phyloP scores from a whole-genome alignment of 2,797 vertebrate genomes.

The Hephaestus fuliginosus region DNA sequence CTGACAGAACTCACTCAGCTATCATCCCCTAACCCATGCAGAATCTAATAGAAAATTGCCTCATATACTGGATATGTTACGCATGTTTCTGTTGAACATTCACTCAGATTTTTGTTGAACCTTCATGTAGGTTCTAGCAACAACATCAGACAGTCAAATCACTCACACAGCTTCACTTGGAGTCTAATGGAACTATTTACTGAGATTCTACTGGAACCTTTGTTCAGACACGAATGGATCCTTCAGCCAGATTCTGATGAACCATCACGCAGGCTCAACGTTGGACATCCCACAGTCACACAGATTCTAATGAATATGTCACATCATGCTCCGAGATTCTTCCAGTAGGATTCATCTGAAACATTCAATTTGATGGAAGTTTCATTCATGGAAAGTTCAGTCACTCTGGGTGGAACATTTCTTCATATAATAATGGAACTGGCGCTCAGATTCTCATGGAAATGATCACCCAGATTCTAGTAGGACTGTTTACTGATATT shows the following conservation, averaged over 20 bases:
- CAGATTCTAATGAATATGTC: constrained; percentile 30
- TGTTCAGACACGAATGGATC: neutral
- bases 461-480: constrained; percentile 11
- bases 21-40: constrained; percentile 4
- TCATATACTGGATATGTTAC: constrained; percentile 5
- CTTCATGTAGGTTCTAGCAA: constrained; percentile 1
- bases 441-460: constrained; percentile 24
- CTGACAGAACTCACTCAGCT: constrained; percentile 5
- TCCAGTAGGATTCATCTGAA: constrained; percentile 8
- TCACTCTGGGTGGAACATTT: constrained; percentile 13
- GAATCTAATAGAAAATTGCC: constrained; percentile 10
- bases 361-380: constrained; percentile 10
- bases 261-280: neutral
- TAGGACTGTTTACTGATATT: constrained; percentile 32
- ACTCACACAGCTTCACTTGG: constrained; percentile 3
- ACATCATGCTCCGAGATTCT: constrained; percentile 2
- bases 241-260: constrained; percentile 17
- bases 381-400: constrained; percentile 22
- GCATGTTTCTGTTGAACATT: constrained; percentile 27
- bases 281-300: neutral
- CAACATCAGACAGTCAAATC: constrained; percentile 1
- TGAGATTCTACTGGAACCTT: constrained; percentile 11
- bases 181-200: constrained; percentile 6
- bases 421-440: constrained; percentile 3
- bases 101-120: neutral